Conservation (phyloP, 1,140 invertebrate genomes). For the Bombus haemorrhoidalis region DNA sequence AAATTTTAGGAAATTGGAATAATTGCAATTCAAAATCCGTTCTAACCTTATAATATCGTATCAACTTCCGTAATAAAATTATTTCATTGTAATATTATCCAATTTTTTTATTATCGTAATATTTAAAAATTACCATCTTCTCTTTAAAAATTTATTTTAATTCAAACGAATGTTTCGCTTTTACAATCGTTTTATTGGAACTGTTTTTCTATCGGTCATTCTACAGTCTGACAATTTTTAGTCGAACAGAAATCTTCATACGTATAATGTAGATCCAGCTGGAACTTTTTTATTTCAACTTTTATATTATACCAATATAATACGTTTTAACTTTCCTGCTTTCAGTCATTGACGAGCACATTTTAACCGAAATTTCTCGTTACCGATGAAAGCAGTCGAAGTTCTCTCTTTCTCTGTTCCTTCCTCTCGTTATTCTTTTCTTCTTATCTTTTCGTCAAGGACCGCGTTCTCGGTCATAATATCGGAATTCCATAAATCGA, state of each 20-base stretch:
- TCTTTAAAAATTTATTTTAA: background rate
- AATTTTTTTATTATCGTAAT: too few relatives aligned
- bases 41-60: too few relatives aligned
- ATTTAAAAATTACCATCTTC: too few relatives aligned
- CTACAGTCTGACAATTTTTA: too few relatives aligned
- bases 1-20: too few relatives aligned
- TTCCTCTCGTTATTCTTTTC: background rate
- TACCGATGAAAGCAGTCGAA: background rate
- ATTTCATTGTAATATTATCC: too few relatives aligned
- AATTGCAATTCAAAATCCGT: too few relatives aligned
- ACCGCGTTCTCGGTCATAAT: conserved; percentile 4
- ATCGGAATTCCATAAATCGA: conserved; percentile 44
- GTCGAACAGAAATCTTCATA: background rate
- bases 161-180: background rate
- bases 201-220: too few relatives aligned
- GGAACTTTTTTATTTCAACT: background rate
- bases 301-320: background rate
- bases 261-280: too few relatives aligned
- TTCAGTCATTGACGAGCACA: background rate
- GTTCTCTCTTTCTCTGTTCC: background rate
- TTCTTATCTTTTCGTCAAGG: conserved; percentile 10
- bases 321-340: background rate
- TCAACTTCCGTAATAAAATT: too few relatives aligned
- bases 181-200: background rate
- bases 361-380: conserved; percentile 13